Percentiles rank a stretch among this genome's conserved stretches.
Conservation (phyloP, 2,797 vertebrate species). For the Leontocebus nigricollis region DNA sequence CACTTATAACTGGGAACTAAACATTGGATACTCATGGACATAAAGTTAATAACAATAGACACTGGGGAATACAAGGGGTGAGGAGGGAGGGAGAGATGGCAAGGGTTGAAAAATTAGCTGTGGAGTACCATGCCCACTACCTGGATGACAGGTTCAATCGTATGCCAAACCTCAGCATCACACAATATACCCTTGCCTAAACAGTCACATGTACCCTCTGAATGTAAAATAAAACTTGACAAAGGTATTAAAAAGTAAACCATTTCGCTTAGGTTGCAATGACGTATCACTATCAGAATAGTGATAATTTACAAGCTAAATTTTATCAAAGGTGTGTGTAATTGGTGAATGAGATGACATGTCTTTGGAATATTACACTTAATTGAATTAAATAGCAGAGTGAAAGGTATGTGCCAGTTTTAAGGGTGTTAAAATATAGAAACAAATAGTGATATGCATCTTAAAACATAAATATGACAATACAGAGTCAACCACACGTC, state of each 20-base stretch:
- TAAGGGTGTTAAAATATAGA: not conserved
- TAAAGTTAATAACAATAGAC: not conserved
- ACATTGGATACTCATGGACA: not conserved
- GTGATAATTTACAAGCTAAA: not conserved
- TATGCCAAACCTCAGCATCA: not conserved
- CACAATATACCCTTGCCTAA: not conserved
- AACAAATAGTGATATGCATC: not conserved
- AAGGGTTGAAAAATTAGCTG: not conserved
- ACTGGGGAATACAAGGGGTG: not conserved
- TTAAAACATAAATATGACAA: not conserved
- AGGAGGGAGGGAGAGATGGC: not conserved
- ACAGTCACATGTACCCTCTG: not conserved
- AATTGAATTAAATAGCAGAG: not conserved
- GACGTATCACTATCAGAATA: not conserved
- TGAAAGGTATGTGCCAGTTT: not conserved
- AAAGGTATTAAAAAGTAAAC: not conserved
- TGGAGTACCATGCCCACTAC: not conserved
- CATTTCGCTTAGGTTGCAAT: not conserved
- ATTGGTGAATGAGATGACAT: not conserved
- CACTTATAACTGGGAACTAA: not conserved
- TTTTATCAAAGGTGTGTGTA: not conserved
- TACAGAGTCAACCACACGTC: rapidly evolving
- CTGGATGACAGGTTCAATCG: not conserved
- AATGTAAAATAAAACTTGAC: not conserved
- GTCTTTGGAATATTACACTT: not conserved